Conservation (phyloP, 2,113 vertebrate species). For the Phyllostomus discolor region DNA sequence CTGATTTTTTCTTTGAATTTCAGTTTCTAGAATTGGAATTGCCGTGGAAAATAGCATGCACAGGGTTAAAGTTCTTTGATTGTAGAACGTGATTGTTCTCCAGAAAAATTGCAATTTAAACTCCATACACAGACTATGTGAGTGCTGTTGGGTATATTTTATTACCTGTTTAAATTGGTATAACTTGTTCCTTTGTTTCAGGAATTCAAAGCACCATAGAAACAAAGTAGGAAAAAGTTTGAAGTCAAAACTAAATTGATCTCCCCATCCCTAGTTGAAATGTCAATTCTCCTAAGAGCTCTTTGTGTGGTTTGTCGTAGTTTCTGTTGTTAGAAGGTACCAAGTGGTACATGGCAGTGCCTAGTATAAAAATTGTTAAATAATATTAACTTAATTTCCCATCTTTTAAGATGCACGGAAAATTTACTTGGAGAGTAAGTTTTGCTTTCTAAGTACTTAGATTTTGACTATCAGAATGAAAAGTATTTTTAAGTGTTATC, state of each 20-base stretch:
- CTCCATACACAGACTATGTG: background rate
- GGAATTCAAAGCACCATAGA: background rate
- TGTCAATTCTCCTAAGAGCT: conserved; percentile 26
- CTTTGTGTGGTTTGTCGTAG: conserved; percentile 37
- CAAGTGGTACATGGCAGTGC: conserved; percentile 19
- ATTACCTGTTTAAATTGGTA: background rate
- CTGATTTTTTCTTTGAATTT: background rate
- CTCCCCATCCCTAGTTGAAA: background rate
- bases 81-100: background rate
- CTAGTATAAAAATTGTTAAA: conserved; percentile 29
- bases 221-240: background rate
- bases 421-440: background rate
- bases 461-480: background rate
- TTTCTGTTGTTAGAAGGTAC: conserved; percentile 47
- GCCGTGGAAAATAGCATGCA: background rate
- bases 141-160: background rate
- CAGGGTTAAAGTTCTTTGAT: conserved; percentile 14
- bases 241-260: background rate
- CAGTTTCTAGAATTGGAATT: background rate
- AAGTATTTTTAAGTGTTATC: background rate
- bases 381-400: background rate
- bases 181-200: background rate
- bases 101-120: background rate
- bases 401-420: background rate
- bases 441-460: conserved; percentile 4